phyloP scores from a whole-genome alignment of 2,888 invertebrate genomes.

The Ctenicera cuprea region DNA sequence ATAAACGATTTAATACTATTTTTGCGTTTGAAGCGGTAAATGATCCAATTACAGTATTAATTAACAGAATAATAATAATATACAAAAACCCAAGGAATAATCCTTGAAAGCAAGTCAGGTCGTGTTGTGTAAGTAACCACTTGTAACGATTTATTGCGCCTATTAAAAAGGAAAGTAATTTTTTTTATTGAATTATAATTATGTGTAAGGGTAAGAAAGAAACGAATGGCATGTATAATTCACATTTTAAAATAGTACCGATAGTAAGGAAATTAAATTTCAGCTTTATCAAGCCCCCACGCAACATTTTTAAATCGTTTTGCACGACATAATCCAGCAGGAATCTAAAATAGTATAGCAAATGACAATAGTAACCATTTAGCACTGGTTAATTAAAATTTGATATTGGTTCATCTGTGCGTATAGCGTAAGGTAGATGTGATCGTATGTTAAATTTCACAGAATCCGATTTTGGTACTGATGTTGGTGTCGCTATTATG shows the following conservation, averaged over 20 bases:
- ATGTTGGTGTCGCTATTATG: conserved; percentile 20
- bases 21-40: neutral
- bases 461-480: conserved; percentile 30
- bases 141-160: conserved; percentile 5
- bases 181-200: neutral
- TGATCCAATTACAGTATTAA: conserved; percentile 7
- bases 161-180: neutral
- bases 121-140: conserved; percentile 19
- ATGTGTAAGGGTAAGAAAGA: neutral
- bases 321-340: neutral
- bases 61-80: conserved; percentile 8
- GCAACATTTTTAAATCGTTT: no score
- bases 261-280: no score
- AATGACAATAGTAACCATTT: neutral
- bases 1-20: no score
- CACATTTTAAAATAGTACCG: neutral
- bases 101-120: conserved; percentile 28
- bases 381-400: conserved; percentile 32
- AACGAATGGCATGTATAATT: neutral
- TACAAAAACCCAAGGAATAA: conserved; percentile 26
- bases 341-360: neutral
- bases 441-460: conserved; percentile 31
- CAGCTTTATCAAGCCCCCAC: no score
- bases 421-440: conserved; percentile 5
- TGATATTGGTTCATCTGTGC: conserved; percentile 30